Base-by-base conservation (phyloP, 2,888 invertebrate genomes). In the Hypercompe scribonia region DNA sequence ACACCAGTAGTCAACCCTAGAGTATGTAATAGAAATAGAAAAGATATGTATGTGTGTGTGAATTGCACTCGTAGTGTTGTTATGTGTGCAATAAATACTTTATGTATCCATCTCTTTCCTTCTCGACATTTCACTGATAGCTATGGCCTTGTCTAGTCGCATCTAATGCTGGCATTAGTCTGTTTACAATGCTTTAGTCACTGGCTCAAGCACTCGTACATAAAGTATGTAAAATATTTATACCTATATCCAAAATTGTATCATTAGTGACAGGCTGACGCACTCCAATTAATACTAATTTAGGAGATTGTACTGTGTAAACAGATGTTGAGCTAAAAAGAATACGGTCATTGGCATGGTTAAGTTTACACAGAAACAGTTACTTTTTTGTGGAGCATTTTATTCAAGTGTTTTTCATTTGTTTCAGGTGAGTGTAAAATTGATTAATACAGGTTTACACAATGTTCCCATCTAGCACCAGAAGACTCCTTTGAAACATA, bases 81-180 rank as follows among this genome's bases (percentile, higher is more conserved):
- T 93, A 90, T 94, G 93, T 94, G 93, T 95, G 95, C 94, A 94
- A 94, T 94, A 95, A 94, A 94, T 94, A 94, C 93, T 92, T 91
- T 91, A 87, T 95, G 89, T 92, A 90, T 90, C 95, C 93, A 90
- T 95, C 95, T 95, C 95, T 95, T 94, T 95, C 95, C 91, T 90
- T 92, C 95, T 93, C 95, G 92, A 94, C 95, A 95, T 95, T 95
- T 95, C 94, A 95, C 94, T 94, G 95, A 95, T 95, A 95, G 94
- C 93, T 94, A 90, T 93, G 94, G 95, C 95, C 95, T 95, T 95
- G 95, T 95, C 95, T 95, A 95, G 95, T 95, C 94, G 94, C 95
- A 95, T 95, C 95, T 95, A 95, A 95, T 95, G 93, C 95, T 94
- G 92, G 95, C 92, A 87, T 93, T 94, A 94, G 95, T 91, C 86